A percentile compares a stretch with the other conserved stretches of the same genome.
phyloP scores from a whole-genome alignment of 2,888 invertebrate genomes.

The Netelia inedita region DNA sequence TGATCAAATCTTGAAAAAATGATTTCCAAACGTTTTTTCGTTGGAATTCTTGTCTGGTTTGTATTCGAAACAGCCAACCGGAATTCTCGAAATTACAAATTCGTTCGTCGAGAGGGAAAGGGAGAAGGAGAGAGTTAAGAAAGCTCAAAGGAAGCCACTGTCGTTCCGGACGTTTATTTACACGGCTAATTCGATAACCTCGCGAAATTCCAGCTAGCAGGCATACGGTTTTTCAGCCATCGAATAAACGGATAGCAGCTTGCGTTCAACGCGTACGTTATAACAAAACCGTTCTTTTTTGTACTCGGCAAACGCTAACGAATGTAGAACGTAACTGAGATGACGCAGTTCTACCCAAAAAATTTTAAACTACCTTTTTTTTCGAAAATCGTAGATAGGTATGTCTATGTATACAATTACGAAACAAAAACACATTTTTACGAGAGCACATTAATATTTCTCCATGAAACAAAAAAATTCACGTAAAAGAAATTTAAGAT shows the following conservation, averaged over 20 bases:
- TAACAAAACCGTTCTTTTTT: conserved; percentile 34
- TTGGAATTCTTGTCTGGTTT: not conserved
- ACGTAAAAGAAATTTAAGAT: not conserved
- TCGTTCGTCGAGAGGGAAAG: not conserved
- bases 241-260: conserved; percentile 29
- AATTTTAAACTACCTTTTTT: conserved; percentile 9
- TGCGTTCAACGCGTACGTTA: conserved; percentile 31
- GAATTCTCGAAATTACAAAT: conserved; percentile 39
- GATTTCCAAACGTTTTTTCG: not conserved
- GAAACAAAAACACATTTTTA: conserved; percentile 19
- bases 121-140: conserved; percentile 12
- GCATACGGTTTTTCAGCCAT: conserved; percentile 15
- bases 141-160: conserved; percentile 58
- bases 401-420: not conserved
- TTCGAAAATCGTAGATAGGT: not conserved
- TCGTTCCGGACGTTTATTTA: conserved; percentile 58
- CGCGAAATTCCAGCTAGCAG: conserved; percentile 44
- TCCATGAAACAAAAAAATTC: too few relatives aligned
- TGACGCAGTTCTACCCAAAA: conserved; percentile 4
- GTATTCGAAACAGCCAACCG: not conserved
- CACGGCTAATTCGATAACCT: conserved; percentile 60
- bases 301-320: not conserved
- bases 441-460: not conserved
- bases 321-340: conserved; percentile 3
- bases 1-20: not conserved